These are phyloP conservation scores for Leuctra nigra DNA, from an alignment of 2,888 invertebrate genomes.

Conservation along the genomic window DNA sequence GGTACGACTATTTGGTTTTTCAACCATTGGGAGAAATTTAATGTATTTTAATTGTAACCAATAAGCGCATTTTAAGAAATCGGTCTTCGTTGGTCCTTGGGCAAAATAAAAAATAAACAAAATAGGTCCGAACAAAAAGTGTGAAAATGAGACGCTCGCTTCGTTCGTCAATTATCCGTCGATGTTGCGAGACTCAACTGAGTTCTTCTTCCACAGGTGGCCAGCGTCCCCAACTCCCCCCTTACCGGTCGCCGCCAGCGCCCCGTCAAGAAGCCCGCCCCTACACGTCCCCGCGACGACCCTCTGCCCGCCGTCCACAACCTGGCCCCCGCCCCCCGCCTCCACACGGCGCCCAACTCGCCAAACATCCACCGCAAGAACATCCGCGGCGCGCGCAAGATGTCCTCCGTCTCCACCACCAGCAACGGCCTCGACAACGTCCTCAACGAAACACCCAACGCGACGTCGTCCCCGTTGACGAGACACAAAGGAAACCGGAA, in stretches of 20 bases:
- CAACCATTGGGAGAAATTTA: too few species aligned
- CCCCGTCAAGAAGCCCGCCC: conserved; percentile 31
- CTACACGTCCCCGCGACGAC: conserved; percentile 32
- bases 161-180: too few species aligned
- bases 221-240: conserved; percentile 22
- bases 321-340: not conserved
- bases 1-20: too few species aligned
- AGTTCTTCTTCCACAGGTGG: too few species aligned
- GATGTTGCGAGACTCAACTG: too few species aligned
- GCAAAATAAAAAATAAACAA: too few species aligned
- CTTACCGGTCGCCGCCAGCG: conserved; percentile 27
- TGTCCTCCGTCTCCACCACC: conserved; percentile 23
- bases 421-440: not conserved
- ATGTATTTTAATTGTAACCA: too few species aligned
- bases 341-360: conserved; percentile 10
- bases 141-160: too few species aligned
- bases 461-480: conserved; percentile 11
- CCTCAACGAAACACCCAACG: not conserved
- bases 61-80: too few species aligned
- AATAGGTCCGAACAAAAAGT: too few species aligned
- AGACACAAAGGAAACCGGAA: conserved; percentile 12
- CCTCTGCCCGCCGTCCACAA: not conserved
- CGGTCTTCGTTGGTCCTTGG: too few species aligned
- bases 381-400: conserved; percentile 23
- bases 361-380: conserved; percentile 18